Base-by-base conservation (phyloP, 1,140 invertebrate genomes). In the Drosophila rhopaloa region DNA sequence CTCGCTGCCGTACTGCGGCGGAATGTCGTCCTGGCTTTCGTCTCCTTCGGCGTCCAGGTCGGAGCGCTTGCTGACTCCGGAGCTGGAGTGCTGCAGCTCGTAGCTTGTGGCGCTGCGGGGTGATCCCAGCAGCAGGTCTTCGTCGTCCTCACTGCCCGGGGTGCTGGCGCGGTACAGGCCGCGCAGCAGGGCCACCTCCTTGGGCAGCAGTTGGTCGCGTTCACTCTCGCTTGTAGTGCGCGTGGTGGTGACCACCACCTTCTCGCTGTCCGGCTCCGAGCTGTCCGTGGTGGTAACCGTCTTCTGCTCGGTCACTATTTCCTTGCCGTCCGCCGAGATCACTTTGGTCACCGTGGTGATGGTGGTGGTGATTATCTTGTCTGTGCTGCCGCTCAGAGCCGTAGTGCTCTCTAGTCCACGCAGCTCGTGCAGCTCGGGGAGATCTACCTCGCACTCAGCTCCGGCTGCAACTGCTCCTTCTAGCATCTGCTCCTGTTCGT, bases 91-190 rank as follows among this genome's bases (percentile, higher is more conserved):
- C 37, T 92, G 91, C 6, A 92, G 59, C 29, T 92, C 90, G 38
- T 92, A 92, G 81, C 94, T 94, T 13, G 94, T 94, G n/a, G 94
- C 93, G 67, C 95, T 96, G 32, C 94, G 93, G 16, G 95, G 94
- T 1, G 94, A 94, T 7, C 92, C 93, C 0, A 93, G 92, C 9
- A 93, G 70, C 24, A 95, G 93, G 19, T 95, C 94, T 19, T 95
- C 94, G 13, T 94, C 95, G 53, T 95, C 94, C 60, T 95, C 94
- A 78, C 94, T 95, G 35, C 93, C 94, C 2, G 94, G 94, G 3
- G 94, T 95, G 53, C 93, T 94, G 90, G 94, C 94, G 40, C 94
- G 92, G 62, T 94, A 81, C 40, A 93, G 93, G 27, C 93, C 92
- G 2, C 93, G 93, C 57, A 93, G 93, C 38, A 94, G 91, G 35